Base-by-base conservation (phyloP, 2,113 vertebrate species). In the Pristiophorus japonicus region DNA sequence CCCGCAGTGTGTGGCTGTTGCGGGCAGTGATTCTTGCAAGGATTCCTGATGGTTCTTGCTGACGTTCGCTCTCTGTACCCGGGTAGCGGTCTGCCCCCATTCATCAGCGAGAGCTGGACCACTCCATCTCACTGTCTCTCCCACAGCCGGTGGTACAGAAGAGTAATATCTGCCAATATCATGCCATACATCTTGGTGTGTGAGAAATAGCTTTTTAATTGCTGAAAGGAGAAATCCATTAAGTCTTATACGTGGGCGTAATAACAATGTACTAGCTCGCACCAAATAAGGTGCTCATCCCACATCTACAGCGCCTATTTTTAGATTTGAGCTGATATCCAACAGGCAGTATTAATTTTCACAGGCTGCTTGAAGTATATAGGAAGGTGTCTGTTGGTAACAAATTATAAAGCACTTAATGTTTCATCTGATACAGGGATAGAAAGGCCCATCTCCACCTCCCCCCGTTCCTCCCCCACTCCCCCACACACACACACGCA, bases 171-270 rank as follows among this genome's bases (percentile, higher is more conserved):
- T 97, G 97, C 97, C 96, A 45, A 34, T 95, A 97, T 96, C 96
- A 96, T 96, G 96, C 98, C 97, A 96, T 42, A 95, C 96, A 95
- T 97, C 97, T 96, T 96, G 96, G 97, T 96, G 97, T 97, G 98
- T 98, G 98, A 98, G 98, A 98, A 98, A 98, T 98, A 97, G 97
- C 98, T 98, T 98, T 98, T 98, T 98, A 98, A 98, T 99, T 98
- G 98, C 98, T 98, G 97, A 96, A 98, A 98, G 98, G 98, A 97
- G 97, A 98, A 98, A 98, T 98, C 97, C 97, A 98, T 98, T 98
- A 98, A 97, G 98, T 97, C 96, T 97, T 97, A 97, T 97, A 96
- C 95, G 96, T 97, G 97, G 97, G 96, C 59, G 96, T 97, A 98
- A 97, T 98, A 97, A 97, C 97, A 98, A 98, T 98, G 96, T 63